Evolutionary conservation across 2,797 vertebrate species (phyloP).

Genomic region (Onychomys leucogaster): DNA sequence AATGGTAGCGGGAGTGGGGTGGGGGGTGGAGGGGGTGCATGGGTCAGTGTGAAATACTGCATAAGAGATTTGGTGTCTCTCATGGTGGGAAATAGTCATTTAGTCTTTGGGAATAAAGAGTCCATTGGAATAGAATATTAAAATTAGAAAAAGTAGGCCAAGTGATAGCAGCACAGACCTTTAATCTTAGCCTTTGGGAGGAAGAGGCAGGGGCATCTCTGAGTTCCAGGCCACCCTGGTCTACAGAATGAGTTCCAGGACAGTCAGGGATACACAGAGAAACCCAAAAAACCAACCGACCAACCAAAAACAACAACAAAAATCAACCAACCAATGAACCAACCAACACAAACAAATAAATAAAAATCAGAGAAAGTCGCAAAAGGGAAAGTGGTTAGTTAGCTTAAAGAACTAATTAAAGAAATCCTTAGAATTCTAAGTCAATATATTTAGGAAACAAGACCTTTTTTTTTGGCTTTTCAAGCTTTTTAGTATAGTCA

Average conservation of each 20-base stretch:
- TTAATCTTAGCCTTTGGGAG: too few species aligned
- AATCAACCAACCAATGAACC: not conserved
- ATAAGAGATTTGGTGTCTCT: not conserved
- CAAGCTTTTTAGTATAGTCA: not conserved
- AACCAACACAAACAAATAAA: not conserved
- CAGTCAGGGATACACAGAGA: not conserved
- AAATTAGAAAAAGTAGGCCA: not conserved
- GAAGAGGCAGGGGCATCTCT: too few species aligned
- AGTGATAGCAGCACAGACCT: not conserved
- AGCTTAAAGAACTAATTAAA: not conserved
- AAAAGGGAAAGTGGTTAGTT: not conserved
- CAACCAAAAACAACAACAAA: not conserved
- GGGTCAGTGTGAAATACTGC: not conserved
- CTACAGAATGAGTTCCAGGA: not conserved
- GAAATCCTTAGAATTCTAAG: not conserved
- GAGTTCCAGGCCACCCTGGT: too few species aligned
- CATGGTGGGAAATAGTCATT: not conserved
- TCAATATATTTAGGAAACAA: not conserved
- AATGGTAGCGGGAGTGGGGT: too few species aligned
- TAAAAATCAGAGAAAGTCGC: not conserved
- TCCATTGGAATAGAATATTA: not conserved
- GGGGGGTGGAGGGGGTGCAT: too few species aligned
- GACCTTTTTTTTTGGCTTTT: not conserved
- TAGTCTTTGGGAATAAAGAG: slow-evolving; percentile 1
- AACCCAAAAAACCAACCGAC: not conserved